Base-by-base conservation (phyloP, 2,113 vertebrate species). In the Oncorhynchus keta region DNA sequence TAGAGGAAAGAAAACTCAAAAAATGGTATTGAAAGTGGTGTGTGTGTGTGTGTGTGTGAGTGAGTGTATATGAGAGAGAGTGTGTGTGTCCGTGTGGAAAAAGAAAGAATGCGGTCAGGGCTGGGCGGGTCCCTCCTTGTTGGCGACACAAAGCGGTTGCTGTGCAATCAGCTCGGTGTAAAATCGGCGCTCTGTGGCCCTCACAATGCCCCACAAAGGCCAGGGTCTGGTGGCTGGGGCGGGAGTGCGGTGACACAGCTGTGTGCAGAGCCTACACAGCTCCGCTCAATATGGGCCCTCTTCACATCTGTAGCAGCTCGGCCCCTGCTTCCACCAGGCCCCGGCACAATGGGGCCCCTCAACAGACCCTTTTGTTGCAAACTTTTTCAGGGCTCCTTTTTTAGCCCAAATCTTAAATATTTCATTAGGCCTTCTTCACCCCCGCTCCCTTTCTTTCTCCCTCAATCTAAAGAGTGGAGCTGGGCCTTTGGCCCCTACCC, bases 371-470 rank as follows among this genome's bases (percentile, higher is more conserved):
- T 95, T 93, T 94, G 93, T 95, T 92, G 89, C 85, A 86, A 80
- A 80, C 71, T 86, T 92, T 93, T 93, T 93, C 90, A 93, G 87
- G 86, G 90, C 86, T 86, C 90, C 86, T 92, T 55, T 55, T 95
- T 91, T 91, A 90, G 89, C 61, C 78, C 72, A 91, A 92, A 95
- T 94, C 93, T 94, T 96, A 95, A 95, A 95, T 95, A 95, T 96
- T 96, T 96, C 93, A 95, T 95, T 93, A 95, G 94, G 75, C 90
- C 84, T 90, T 83, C 88, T 86, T 90, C 81, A 39, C 69, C 73
- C 80, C 71, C 5, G 51, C 70, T 81, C 62, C 87, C 77, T 86
- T 92, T 92, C 87, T 86, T 88, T 88, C 57, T 79, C 39, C 5
- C 26, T 55, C 68, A 74, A 87, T 93, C 87, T 91, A 81, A 88